phyloP scores from a whole-genome alignment of 2,888 invertebrate species.

The Hirtodrosophila alboralis region DNA sequence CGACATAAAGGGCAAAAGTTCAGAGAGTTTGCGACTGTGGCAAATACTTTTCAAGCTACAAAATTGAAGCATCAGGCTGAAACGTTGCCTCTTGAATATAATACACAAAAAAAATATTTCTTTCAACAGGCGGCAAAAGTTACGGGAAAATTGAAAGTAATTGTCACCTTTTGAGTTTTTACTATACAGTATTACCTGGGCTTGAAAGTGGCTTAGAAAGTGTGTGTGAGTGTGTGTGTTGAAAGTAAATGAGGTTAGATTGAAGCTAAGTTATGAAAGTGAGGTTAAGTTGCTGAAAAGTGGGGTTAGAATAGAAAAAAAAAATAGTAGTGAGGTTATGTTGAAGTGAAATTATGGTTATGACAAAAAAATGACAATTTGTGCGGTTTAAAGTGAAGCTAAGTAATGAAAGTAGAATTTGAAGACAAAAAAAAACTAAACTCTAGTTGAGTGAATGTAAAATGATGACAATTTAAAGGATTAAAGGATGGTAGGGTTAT shows the following conservation, averaged over 20 bases:
- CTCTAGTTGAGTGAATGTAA: constrained; percentile 3
- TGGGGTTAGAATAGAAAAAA: constrained; percentile 15
- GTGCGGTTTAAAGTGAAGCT: background rate
- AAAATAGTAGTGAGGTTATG: constrained; percentile 9
- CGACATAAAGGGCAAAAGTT: constrained; percentile 78
- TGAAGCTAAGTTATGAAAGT: constrained; percentile 30
- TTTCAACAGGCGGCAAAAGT: constrained; percentile 32
- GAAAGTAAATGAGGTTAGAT: constrained; percentile 18
- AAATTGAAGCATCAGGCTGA: constrained; percentile 55
- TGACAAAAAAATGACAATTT: background rate
- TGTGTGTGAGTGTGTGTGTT: constrained; percentile 30
- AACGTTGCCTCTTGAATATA: constrained; percentile 41
- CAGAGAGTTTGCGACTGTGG: constrained; percentile 72
- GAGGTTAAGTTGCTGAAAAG: constrained; percentile 19
- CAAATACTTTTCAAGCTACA: constrained; percentile 44
- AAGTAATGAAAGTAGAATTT: background rate
- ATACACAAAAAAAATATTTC: constrained; percentile 15
- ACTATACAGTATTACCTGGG: too few relatives aligned
- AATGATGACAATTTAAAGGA: too few relatives aligned
- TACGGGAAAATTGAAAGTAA: constrained; percentile 71
- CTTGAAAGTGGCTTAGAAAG: constrained; percentile 45
- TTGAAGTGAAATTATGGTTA: constrained; percentile 2
- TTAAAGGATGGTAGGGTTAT: too few relatives aligned
- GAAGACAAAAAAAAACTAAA: too few relatives aligned
- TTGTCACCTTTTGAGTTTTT: constrained; percentile 63